Evolutionary conservation across 2,888 invertebrate genomes (phyloP).

Genomic region (Siphonodentalium dalli): DNA sequence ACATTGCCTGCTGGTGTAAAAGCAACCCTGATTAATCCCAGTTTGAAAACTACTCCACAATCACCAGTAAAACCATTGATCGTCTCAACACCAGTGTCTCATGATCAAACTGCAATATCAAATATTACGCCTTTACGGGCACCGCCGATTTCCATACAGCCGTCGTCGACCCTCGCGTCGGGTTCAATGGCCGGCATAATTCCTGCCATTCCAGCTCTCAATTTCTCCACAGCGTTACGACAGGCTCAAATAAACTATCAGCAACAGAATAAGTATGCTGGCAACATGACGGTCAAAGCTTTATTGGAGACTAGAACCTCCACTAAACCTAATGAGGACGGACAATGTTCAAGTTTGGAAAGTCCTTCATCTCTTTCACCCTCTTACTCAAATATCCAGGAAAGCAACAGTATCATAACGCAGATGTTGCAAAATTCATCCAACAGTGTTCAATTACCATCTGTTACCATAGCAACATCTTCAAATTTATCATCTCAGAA

Average conservation of each 20-base stretch:
- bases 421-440: no score
- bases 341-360: no score
- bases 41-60: background rate
- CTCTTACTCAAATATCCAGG: no score
- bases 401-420: no score
- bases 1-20: no score
- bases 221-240: no score
- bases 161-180: background rate
- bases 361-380: no score
- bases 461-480: no score
- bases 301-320: conserved; percentile 49
- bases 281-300: conserved; percentile 58
- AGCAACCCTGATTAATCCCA: no score
- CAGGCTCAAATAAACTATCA: background rate
- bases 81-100: background rate
- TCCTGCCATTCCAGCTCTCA: background rate
- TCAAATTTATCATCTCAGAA: no score
- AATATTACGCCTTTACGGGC: background rate
- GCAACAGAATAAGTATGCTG: conserved; percentile 44
- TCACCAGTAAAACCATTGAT: background rate
- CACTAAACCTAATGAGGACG: conserved; percentile 21
- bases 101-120: background rate
- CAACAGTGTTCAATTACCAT: no score
- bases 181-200: background rate
- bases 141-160: conserved; percentile 8